Base-by-base conservation (phyloP, 2,113 vertebrate genomes). In the Callochromis pleurospilus region DNA sequence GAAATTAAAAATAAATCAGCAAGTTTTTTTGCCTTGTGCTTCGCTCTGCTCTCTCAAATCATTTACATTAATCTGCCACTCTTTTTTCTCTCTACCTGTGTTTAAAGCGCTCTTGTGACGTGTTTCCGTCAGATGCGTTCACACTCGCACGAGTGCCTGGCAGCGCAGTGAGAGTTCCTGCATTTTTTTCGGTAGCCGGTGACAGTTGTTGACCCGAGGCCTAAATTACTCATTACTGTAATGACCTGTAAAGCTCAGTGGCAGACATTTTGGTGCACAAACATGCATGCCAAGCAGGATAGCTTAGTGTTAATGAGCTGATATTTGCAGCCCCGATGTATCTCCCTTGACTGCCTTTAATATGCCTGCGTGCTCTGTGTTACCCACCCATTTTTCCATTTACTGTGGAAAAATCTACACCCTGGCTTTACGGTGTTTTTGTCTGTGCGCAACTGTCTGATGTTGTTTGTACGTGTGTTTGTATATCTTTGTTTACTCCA, bases 141-240 rank as follows among this genome's bases (percentile, higher is more conserved):
- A 86, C 87, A 77, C 51, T 36, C 17, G 62, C 29, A 51, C n/a
- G 62, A 56, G 81, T 83, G 79, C 81, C 84, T 86, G 85, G 60
- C 68, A 36, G 29, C 19, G 40, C 9, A 10, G 40, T 51, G 40
- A 83, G 85, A 84, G 90, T 91, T 89, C 60, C 86, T 85, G 79
- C 82, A 75, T 82, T 91, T 91, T 85, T 68, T 86, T 90, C 86
- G 62, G 86, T 86, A 87, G 87, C 88, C 88, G 73, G 90, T 91
- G 89, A 89, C 90, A 88, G 75, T 86, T 93, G 75, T 85, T 93
- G 91, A 93, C 93, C 93, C 62, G 85, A 93, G 86, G 94, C 91
- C 86, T 80, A 88, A 91, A 91, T 83, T 83, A 83, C 91, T 95
- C 90, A 93, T 93, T 94, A 93, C 92, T 60, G 82, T 92, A 94